Evolutionary conservation across 30 jellyfish, hydroid and myxozoan species (phyloP).

Genomic region (Turritopsis dohrnii): DNA sequence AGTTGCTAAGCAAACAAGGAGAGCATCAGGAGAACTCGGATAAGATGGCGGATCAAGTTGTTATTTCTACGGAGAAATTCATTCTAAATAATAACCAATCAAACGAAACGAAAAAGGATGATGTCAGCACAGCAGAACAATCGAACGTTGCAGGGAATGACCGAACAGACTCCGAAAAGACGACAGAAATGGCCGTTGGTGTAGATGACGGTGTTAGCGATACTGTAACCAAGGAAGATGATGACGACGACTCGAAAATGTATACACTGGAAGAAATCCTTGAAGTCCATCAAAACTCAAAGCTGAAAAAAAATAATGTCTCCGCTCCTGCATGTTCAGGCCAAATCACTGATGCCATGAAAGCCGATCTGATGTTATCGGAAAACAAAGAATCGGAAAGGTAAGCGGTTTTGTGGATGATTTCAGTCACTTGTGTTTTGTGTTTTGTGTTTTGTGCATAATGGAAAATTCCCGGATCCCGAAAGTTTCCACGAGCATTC

Average conservation of each 20-base stretch:
- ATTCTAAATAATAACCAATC: background rate
- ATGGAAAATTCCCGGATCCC: no score
- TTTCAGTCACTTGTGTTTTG: background rate
- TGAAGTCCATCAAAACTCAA: slow-evolving; percentile 6
- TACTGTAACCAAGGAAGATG: background rate
- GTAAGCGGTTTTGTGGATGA: background rate
- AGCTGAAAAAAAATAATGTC: background rate
- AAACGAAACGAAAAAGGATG: background rate
- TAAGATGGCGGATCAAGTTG: background rate
- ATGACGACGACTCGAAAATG: slow-evolving; percentile 10
- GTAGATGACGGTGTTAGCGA: background rate
- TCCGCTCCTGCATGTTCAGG: background rate
- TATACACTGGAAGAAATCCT: slow-evolving; percentile 31
- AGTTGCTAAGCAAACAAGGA: background rate
- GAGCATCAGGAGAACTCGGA: background rate
- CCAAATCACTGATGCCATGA: slow-evolving; percentile 2
- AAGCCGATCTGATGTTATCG: background rate
- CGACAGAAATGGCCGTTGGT: background rate
- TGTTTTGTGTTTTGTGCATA: background rate
- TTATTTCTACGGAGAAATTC: background rate
- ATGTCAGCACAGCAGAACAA: background rate
- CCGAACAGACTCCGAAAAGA: no score
- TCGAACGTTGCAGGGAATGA: background rate
- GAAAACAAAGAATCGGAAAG: background rate
- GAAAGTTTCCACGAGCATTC: no score